Conservation (phyloP, 2,113 vertebrate species). For the Clinocottus analis region DNA sequence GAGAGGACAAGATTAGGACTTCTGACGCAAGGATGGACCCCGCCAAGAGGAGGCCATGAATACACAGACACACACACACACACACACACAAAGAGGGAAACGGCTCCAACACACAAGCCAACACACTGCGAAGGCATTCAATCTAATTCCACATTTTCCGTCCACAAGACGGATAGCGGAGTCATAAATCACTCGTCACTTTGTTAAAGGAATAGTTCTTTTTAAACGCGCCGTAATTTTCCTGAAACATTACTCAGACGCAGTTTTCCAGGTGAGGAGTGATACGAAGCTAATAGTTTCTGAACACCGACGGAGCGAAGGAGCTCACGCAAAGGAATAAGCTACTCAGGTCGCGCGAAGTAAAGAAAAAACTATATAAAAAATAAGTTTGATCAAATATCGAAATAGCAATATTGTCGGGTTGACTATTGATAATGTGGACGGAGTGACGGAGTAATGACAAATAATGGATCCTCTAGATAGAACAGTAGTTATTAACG, state of each 20-base stretch:
- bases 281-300: background rate
- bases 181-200: slow-evolving; percentile 2
- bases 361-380: background rate
- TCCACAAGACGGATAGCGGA: slow-evolving; percentile 25
- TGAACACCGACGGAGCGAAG: background rate
- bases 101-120: slow-evolving; percentile 47
- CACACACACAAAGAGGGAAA: slow-evolving; percentile 35
- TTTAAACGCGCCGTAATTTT: background rate
- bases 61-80: slow-evolving; percentile 29
- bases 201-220: background rate
- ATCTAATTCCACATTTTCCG: slow-evolving; percentile 68
- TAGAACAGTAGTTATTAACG: too few relatives aligned
- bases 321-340: background rate
- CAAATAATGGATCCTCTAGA: too few relatives aligned
- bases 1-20: slow-evolving; percentile 78
- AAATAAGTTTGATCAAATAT: too few relatives aligned
- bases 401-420: background rate
- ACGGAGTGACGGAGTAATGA: background rate
- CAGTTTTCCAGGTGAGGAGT: background rate
- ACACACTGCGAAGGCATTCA: slow-evolving; percentile 73
- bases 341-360: background rate
- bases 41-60: slow-evolving; percentile 64
- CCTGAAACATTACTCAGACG: background rate
- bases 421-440: background rate
- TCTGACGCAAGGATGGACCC: slow-evolving; percentile 77